Evolutionary conservation across 2,113 vertebrate genomes (phyloP).

Genomic region (Panthera leo): DNA sequence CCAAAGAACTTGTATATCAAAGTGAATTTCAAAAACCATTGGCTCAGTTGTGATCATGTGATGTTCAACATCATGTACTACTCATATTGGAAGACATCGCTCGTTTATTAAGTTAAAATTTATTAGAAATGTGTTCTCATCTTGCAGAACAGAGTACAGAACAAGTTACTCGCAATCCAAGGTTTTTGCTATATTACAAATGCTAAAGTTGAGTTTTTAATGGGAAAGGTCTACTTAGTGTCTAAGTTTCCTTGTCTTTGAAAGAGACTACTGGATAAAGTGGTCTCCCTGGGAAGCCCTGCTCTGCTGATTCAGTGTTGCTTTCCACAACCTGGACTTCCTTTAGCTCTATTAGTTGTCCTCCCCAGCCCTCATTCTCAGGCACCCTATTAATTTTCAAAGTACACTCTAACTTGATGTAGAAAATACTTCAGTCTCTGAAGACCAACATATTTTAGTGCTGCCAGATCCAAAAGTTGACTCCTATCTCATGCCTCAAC

Average conservation of each 20-base stretch:
- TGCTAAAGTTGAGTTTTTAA: neutral
- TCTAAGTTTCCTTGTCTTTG: neutral
- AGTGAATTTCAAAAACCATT: no score
- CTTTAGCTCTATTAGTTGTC: no score
- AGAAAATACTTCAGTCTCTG: neutral
- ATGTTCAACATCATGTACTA: no score
- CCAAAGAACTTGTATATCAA: no score
- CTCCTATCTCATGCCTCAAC: neutral
- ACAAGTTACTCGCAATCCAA: no score
- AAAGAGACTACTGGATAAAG: neutral
- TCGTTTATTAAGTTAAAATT: no score
- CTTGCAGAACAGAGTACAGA: no score
- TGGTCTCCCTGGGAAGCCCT: neutral
- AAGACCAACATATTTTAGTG: neutral
- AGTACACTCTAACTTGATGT: neutral
- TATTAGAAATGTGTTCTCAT: no score
- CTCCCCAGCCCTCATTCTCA: neutral
- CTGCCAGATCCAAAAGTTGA: neutral
- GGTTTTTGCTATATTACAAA: neutral
- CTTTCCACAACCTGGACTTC: neutral
- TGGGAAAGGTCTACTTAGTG: neutral
- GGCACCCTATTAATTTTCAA: neutral
- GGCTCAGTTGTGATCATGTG: no score
- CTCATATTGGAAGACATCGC: no score
- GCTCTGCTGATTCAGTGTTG: neutral